Conservation (phyloP, 2,797 vertebrate species). For the Luscinia luscinia region DNA sequence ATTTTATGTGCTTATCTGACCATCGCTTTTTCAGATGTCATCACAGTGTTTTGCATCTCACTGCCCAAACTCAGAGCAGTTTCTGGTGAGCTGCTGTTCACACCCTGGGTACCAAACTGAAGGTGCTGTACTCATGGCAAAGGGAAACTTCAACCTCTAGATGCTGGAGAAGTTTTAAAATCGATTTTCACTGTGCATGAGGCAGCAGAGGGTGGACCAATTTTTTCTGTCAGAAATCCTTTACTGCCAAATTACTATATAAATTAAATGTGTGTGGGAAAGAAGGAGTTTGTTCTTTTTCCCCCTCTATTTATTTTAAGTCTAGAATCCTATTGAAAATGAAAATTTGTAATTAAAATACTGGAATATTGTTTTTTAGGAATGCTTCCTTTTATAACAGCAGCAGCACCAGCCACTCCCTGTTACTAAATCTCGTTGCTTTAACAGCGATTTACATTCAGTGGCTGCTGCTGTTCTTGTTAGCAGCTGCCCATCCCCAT, state of each 20-base stretch:
- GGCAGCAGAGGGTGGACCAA: not conserved
- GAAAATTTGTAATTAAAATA: not conserved
- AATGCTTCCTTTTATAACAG: not conserved
- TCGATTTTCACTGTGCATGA: not conserved
- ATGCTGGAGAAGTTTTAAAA: not conserved
- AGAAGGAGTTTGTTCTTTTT: not conserved
- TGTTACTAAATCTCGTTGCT: not conserved
- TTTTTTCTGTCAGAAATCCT: not conserved
- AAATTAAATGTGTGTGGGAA: not conserved
- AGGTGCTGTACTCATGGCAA: not conserved
- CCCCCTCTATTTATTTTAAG: not conserved
- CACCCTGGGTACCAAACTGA: accelerated
- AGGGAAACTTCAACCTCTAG: not conserved
- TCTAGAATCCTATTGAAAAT: not conserved
- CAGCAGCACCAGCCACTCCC: not conserved
- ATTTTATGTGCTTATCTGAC: not conserved
- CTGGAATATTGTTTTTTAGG: not conserved
- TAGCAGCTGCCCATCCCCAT: not conserved
- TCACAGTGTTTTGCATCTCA: not conserved
- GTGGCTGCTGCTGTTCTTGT: not conserved
- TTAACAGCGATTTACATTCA: not conserved
- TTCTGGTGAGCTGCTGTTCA: not conserved
- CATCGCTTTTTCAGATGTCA: not conserved
- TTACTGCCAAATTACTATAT: not conserved
- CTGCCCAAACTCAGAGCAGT: not conserved